A percentile compares a stretch with the other conserved stretches of the same genome.
phyloP scores from a whole-genome alignment of 2,113 vertebrate genomes.

The Gorilla gorilla region DNA sequence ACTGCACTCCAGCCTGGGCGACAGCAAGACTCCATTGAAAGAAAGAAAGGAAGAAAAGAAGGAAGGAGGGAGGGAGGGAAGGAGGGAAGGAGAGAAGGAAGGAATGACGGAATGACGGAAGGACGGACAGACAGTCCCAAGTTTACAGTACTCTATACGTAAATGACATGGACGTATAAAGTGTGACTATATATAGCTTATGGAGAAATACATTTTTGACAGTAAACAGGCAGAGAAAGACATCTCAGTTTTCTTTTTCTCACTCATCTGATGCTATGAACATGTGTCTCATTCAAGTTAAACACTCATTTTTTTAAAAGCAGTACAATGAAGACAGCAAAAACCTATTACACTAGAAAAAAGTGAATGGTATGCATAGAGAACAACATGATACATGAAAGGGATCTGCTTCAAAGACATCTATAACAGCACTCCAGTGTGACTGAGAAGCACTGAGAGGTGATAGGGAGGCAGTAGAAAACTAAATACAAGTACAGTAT shows the following conservation, averaged over 20 bases:
- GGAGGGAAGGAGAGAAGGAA: too few species aligned
- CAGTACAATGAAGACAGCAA: not conserved
- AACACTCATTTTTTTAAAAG: not conserved
- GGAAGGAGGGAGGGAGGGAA: too few species aligned
- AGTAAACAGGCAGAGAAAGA: not conserved
- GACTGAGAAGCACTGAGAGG: not conserved
- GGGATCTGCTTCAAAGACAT: not conserved
- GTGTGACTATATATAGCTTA: not conserved
- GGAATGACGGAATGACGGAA: too few species aligned
- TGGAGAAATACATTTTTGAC: not conserved
- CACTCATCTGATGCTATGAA: constrained; percentile 35
- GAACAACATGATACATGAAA: not conserved
- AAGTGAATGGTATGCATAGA: not conserved
- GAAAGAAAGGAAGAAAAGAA: too few species aligned
- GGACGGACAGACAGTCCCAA: not conserved
- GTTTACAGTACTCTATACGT: not conserved
- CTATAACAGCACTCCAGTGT: not conserved
- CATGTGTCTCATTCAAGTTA: not conserved
- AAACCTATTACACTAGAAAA: not conserved
- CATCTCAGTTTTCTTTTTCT: not conserved
- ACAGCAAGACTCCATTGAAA: too few species aligned
- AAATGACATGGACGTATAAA: not conserved
- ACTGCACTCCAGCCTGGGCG: too few species aligned
- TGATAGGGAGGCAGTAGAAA: not conserved
- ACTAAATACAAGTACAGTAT: not conserved